phyloP scores from a whole-genome alignment of 1,140 invertebrate species.

The Caenorhabditis tropicalis region DNA sequence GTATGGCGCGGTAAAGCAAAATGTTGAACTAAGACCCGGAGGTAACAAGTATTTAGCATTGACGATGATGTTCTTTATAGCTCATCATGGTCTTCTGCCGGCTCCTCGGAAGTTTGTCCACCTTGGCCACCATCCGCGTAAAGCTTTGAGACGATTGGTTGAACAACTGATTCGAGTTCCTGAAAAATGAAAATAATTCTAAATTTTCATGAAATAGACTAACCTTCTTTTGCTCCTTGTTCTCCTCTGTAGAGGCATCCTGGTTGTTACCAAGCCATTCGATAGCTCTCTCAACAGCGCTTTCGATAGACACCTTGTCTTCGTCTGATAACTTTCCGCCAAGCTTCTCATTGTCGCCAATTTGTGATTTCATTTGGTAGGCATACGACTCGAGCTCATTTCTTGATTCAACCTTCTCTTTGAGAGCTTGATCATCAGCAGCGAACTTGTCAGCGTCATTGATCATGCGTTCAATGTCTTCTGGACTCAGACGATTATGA shows the following conservation, averaged over 20 bases:
- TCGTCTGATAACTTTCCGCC: conserved; percentile 88
- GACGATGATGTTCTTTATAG: conserved; percentile 53
- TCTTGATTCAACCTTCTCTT: conserved; percentile 92
- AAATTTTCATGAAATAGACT: not conserved
- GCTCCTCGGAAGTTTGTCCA: conserved; percentile 51
- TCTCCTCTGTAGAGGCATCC: conserved; percentile 85
- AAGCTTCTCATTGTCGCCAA: conserved; percentile 95
- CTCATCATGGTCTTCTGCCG: conserved; percentile 65
- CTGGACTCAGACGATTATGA: conserved; percentile 86
- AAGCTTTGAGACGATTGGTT: conserved; percentile 79
- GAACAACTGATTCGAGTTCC: conserved; percentile 89
- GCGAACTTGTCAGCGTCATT: conserved; percentile 97
- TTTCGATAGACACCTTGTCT: conserved; percentile 93
- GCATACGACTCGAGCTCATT: conserved; percentile 93
- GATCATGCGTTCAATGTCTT: conserved; percentile 98
- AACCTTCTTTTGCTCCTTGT: conserved; percentile 91
- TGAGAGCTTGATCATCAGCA: conserved; percentile 95
- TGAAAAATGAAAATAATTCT: not conserved
- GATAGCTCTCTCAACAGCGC: conserved; percentile 90
- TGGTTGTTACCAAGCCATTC: conserved; percentile 96
- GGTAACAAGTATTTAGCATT: not conserved
- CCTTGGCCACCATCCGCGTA: conserved; percentile 74
- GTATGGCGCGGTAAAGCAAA: not conserved
- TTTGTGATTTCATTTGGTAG: conserved; percentile 95
- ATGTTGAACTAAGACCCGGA: not conserved